Conservation (phyloP, 2,797 vertebrate genomes). For the Spea hammondii region DNA sequence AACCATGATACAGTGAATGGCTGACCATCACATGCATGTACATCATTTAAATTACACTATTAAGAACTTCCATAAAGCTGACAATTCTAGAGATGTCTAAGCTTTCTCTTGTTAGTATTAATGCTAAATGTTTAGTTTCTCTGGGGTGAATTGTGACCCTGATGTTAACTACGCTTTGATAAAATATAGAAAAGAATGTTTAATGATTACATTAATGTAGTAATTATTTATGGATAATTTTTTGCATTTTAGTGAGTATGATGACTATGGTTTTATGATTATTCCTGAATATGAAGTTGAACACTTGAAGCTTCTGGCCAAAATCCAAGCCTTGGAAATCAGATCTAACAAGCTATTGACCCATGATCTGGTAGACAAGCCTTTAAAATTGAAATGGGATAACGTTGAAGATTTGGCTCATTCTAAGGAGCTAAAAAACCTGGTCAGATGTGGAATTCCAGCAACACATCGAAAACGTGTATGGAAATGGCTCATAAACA, state of each 20-base stretch:
- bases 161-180: too few species aligned
- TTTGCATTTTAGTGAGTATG: constrained; percentile 75
- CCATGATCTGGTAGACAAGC: constrained; percentile 72
- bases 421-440: constrained; percentile 74
- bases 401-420: constrained; percentile 70
- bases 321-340: constrained; percentile 89
- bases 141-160: too few species aligned
- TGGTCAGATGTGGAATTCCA: constrained; percentile 82
- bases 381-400: constrained; percentile 78
- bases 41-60: too few species aligned
- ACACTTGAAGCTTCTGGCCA: constrained; percentile 87
- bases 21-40: too few species aligned
- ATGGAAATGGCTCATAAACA: constrained; percentile 81
- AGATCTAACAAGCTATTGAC: constrained; percentile 80
- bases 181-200: too few species aligned
- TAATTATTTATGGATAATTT: neutral
- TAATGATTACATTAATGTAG: neutral
- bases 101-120: too few species aligned
- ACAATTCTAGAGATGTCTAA: too few species aligned
- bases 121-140: neutral
- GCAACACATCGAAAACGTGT: constrained; percentile 75
- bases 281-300: constrained; percentile 85
- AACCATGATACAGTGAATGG: too few species aligned
- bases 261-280: constrained; percentile 89
- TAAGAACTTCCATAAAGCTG: too few species aligned